Evolutionary conservation across 2,888 invertebrate species (phyloP), one percentile per base, ranked within the genome.

Genomic region (Brachylomia viminalis): DNA sequence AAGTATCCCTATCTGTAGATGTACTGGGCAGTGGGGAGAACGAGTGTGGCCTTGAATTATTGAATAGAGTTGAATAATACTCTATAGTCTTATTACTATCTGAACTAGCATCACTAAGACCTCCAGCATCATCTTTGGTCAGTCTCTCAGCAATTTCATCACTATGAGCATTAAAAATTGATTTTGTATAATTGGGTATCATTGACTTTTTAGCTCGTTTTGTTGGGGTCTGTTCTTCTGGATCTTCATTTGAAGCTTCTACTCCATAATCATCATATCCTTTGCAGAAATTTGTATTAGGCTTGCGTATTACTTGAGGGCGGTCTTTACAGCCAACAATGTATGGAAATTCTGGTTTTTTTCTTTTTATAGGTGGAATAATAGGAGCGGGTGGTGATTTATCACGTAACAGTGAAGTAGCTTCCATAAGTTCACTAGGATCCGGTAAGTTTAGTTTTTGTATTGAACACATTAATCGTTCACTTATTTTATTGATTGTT

Each of bases 11-110:
- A 71, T 93, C 92, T 75, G 27, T 91, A 5, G 94, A 94, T 58
- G 94, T 94, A 83, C 94, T 94, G 10, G 94, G 94, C 45, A 91
- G 52, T 6, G 93, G 94, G 27, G 90, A 91, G 76, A 93, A 94
- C 67, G 86, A 71, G 23, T 74, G 77, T 61, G 77, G 79, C 15
- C 66, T 84, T 0, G 20, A 75, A 42, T 33, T 71, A 71, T 58
- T 58, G 15, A 45, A n/a, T 27, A 23, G 11, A 49, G 33, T 58
- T 33, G 64, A 75, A 54, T 68, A 82, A 87, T 90, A 89, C 42
- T 83, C 72, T 65, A 88, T 80, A 30, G 90, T 91, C 47, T 89
- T 87, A 73, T 90, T 88, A 75, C 90, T 91, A 73, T 91, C 90
- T 64, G 75, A 82, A 75, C 90, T 91, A 47, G 66, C 81, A 67